phyloP scores from a whole-genome alignment of 2,797 vertebrate species.

The Manis crassicaudata region DNA sequence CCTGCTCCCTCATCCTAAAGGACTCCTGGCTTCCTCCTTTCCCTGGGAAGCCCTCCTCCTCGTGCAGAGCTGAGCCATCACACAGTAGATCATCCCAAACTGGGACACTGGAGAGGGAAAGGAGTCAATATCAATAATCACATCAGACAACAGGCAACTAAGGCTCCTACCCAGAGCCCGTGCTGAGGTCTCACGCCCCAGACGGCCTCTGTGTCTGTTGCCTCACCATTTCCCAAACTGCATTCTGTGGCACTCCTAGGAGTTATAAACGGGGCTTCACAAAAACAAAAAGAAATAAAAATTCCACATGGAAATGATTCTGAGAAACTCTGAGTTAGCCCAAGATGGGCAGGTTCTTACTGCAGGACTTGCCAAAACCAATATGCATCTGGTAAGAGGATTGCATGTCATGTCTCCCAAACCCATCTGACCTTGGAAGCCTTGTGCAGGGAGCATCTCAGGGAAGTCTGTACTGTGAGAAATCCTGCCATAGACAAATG shows the following conservation, averaged over 20 bases:
- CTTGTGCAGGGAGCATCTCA: neutral
- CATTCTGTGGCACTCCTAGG: neutral
- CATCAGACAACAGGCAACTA: neutral
- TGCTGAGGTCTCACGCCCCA: neutral
- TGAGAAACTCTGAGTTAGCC: neutral
- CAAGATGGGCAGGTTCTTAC: neutral
- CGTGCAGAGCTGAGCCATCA: neutral
- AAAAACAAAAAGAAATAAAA: constrained; percentile 15
- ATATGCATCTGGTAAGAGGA: neutral
- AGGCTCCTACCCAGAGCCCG: neutral
- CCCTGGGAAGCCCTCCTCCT: neutral
- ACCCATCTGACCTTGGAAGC: neutral
- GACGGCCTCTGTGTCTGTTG: neutral
- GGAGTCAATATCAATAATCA: neutral
- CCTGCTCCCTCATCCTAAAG: neutral
- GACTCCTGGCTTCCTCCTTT: neutral
- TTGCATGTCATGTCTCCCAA: neutral
- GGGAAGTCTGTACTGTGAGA: neutral
- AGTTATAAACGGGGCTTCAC: neutral
- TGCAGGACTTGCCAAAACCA: neutral
- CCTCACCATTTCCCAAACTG: neutral
- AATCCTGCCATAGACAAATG: neutral
- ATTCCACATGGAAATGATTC: neutral
- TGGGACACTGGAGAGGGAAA: neutral
- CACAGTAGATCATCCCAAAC: neutral